Evolutionary conservation across 2,888 invertebrate genomes (phyloP).

Genomic region (Sialis fuliginosa): DNA sequence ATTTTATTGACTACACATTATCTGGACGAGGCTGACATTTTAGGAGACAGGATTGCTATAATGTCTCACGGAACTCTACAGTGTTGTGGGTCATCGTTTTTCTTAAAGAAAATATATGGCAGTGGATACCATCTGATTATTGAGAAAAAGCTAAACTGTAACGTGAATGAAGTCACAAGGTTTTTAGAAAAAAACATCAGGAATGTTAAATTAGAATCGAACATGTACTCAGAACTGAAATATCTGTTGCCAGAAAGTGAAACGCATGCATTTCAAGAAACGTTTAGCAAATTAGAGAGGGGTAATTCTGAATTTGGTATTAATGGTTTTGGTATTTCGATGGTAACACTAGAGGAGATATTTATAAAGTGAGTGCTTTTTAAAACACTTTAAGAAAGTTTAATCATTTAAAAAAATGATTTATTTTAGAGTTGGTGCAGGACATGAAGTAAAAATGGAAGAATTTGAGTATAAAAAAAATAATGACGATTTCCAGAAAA

Average conservation of each 20-base stretch:
- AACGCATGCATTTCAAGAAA: slow-evolving; percentile 40
- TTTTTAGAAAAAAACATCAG: slow-evolving; percentile 47
- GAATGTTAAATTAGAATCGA: slow-evolving; percentile 42
- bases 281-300: slow-evolving; percentile 49
- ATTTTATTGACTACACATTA: slow-evolving; percentile 72
- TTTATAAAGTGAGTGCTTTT: slow-evolving; percentile 48
- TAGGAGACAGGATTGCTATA: slow-evolving; percentile 76
- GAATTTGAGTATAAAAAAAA: no score
- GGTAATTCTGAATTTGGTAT: slow-evolving; percentile 39
- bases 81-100: slow-evolving; percentile 66
- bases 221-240: slow-evolving; percentile 59
- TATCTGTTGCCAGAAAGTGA: slow-evolving; percentile 47
- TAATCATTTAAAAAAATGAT: no score
- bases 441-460: no score
- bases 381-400: no score
- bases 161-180: slow-evolving; percentile 31
- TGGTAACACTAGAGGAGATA: slow-evolving; percentile 80
- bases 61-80: slow-evolving; percentile 67
- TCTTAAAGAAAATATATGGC: slow-evolving; percentile 68
- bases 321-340: slow-evolving; percentile 64
- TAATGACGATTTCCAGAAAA: no score
- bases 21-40: slow-evolving; percentile 80
- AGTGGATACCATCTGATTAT: slow-evolving; percentile 67
- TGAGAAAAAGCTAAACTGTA: slow-evolving; percentile 37
- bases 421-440: no score